A percentile compares a stretch with the other conserved stretches of the same genome.
phyloP scores from a whole-genome alignment of 2,113 vertebrate species.

The Neodontobutis hainanensis region DNA sequence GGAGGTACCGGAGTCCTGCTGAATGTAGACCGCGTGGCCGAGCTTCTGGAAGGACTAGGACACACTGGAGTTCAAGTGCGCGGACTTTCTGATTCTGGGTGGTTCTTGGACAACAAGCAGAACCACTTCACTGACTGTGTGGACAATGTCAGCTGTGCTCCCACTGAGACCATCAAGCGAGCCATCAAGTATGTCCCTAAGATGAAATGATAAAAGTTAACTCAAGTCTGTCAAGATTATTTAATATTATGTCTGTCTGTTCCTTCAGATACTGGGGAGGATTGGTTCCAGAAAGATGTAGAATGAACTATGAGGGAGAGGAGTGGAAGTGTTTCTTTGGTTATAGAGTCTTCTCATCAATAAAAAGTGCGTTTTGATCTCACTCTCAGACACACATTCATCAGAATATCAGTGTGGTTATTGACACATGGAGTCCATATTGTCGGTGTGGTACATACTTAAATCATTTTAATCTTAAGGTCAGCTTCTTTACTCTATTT shows the following conservation, averaged over 20 bases:
- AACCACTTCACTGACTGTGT: constrained; percentile 90
- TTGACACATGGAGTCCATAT: constrained; percentile 5
- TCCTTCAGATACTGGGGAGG: constrained; percentile 90
- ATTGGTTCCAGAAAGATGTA: constrained; percentile 90
- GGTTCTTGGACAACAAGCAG: constrained; percentile 98
- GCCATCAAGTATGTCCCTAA: constrained; percentile 86
- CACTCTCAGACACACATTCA: background rate
- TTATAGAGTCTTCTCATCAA: constrained; percentile 94
- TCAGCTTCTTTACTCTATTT: background rate
- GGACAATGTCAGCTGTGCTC: constrained; percentile 87
- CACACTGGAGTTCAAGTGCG: constrained; percentile 90
- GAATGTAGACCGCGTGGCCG: constrained; percentile 92
- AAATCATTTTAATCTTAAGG: background rate
- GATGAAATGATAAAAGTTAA: background rate
- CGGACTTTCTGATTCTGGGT: constrained; percentile 93
- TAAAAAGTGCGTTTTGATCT: constrained; percentile 85
- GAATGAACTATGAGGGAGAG: constrained; percentile 87
- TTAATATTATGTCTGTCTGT: constrained; percentile 12
- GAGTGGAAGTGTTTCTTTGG: constrained; percentile 99
- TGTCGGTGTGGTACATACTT: background rate
- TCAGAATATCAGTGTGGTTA: background rate
- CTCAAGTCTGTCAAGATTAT: background rate
- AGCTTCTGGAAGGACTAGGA: constrained; percentile 88
- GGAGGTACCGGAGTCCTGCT: constrained; percentile 95
- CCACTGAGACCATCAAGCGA: constrained; percentile 93